Evolutionary conservation across 2,797 vertebrate species (phyloP), one percentile per base, ranked within the genome.

Genomic region (Sebastes hopkinsi): DNA sequence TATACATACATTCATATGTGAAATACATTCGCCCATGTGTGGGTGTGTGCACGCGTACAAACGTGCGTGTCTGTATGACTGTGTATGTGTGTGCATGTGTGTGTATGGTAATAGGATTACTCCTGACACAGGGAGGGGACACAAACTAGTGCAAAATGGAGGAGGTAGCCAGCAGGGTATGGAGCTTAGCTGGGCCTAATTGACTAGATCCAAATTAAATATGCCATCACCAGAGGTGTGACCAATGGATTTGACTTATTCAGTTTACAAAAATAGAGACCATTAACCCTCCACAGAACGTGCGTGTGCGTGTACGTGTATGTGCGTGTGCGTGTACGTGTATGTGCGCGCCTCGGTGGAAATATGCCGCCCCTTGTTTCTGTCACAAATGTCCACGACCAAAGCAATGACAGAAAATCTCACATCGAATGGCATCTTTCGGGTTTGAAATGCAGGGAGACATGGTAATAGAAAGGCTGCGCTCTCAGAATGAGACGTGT

Each of bases 181-280:
- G 95, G 95, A 97, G 97, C 97, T 98, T 97, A 98, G 97, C 97
- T 96, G 95, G 95, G 97, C 96, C 98, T 99, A 99, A 99, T 99
- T 99, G 98, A 98, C 97, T 98, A 98, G 97, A 98, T 99, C 98
- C 97, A 99, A 99, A 99, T 99, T 98, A 99, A 99, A 98, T 99
- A 99, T 99, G 97, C 98, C 98, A 97, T 99, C 98, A 99, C 95
- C 96, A 96, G 97, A 96, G 96, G 97, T 97, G 98, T 99, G 98
- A 98, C 98, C 97, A 98, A 99, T 99, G 97, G 97, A 98, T 98
- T 97, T 99, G 98, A 99, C 98, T 99, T 98, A 97, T 98, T 97
- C 97, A 95, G 97, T 97, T 98, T 98, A 98, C 97, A 97, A 97
- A 99, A 99, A 99, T 98, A 98, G 97, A 97, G 97, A 98, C 97